These are phyloP conservation scores for Pleuronectes platessa DNA, from an alignment of 2,113 vertebrate species.

Conservation along the genomic window DNA sequence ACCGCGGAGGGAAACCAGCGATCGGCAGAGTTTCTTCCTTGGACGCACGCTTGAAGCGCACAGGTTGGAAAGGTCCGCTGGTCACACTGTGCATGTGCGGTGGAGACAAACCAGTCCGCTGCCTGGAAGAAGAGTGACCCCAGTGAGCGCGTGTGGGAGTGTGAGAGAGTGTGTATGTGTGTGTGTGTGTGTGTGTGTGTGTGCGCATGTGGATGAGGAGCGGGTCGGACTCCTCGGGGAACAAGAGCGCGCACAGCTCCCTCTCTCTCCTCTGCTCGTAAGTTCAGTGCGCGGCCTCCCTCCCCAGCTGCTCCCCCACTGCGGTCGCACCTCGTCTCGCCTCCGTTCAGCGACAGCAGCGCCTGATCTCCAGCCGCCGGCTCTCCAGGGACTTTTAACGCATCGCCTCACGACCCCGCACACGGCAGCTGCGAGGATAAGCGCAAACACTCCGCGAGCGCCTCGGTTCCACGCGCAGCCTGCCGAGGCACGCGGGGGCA, in stretches of 20 bases:
- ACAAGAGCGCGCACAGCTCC: conserved; percentile 57
- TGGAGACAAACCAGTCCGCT: conserved; percentile 33
- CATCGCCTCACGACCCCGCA: conserved; percentile 1
- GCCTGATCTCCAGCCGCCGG: not conserved
- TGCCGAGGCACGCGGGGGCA: conserved; percentile 69
- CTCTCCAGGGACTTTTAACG: not conserved
- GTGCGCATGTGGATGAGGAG: conserved; percentile 36
- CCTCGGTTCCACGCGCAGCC: conserved; percentile 57
- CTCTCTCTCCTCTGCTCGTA: conserved; percentile 34
- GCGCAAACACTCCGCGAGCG: conserved; percentile 21
- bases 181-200: not conserved
- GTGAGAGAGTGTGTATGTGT: not conserved
- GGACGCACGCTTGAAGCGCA: conserved; percentile 18
- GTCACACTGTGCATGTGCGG: conserved; percentile 37
- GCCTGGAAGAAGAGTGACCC: conserved; percentile 48
- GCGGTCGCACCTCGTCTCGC: conserved; percentile 38
- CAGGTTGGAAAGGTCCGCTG: conserved; percentile 39
- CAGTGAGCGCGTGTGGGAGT: conserved; percentile 18
- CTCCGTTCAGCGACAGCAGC: not conserved
- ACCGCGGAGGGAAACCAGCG: conserved; percentile 15
- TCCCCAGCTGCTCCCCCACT: conserved; percentile 49
- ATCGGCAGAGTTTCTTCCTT: conserved; percentile 9
- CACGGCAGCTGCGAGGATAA: not conserved
- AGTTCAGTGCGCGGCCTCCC: conserved; percentile 51
- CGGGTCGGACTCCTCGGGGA: conserved; percentile 68